These are phyloP conservation scores for Amphimedon queenslandica DNA, from an alignment of 37 sponge, comb jelly and placozoan species.

Conservation along the genomic window DNA sequence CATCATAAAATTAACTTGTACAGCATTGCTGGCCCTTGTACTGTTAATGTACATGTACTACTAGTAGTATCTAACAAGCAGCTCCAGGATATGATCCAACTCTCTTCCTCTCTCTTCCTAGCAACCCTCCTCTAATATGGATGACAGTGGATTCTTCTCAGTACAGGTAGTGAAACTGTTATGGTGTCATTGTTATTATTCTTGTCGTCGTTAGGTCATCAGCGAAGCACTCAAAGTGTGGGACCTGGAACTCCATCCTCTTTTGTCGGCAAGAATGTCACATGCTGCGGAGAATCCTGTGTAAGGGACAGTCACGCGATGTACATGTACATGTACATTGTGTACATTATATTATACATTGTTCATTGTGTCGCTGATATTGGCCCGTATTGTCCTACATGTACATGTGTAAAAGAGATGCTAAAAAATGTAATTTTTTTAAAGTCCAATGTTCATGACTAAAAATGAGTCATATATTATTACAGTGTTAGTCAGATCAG, in stretches of 20 bases:
- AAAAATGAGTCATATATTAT: neutral
- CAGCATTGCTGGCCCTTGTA: too few species aligned
- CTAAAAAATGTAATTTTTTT: neutral
- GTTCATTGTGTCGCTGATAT: too few species aligned
- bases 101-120: conserved; percentile 5
- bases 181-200: neutral
- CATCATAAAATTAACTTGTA: too few species aligned
- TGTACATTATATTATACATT: too few species aligned
- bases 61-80: too few species aligned
- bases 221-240: conserved; percentile 78
- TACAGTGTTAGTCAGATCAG: neutral
- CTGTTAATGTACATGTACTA: too few species aligned
- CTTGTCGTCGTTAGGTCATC: conserved; percentile 52
- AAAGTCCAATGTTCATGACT: too few species aligned
- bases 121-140: conserved; percentile 92
- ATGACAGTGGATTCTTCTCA: conserved; percentile 98
- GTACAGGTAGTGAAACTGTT: conserved; percentile 62
- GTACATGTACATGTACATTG: neutral
- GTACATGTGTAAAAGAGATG: neutral
- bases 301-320: conserved; percentile 34
- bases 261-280: conserved; percentile 55
- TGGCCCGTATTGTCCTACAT: neutral
- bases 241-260: conserved; percentile 63
- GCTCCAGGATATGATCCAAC: too few species aligned
- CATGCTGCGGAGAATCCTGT: conserved; percentile 60